Evolutionary conservation across 1,140 invertebrate species (phyloP), one percentile per base, ranked within the genome.

Genomic region (Rhagoletis zephyria): DNA sequence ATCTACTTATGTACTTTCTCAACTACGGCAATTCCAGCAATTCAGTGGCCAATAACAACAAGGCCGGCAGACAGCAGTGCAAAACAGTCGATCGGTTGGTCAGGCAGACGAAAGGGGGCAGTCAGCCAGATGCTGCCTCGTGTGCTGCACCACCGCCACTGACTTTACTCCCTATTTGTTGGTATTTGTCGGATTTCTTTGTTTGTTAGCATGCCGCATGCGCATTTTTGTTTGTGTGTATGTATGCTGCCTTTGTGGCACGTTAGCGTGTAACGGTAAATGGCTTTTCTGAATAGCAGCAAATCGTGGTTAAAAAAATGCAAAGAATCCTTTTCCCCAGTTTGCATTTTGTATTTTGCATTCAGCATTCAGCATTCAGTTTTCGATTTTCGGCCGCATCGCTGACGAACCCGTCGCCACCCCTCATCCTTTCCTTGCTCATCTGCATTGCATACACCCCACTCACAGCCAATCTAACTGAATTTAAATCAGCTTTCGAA

Each of bases 191-290:
- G 2, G 70, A 16, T 74, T 67, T 67, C 64, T 67, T 67, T 67
- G 64, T 67, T 42, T 67, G 40, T 6, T 30, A 30, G 30, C 40
- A 40, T 30, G 10, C 64, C 64, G 42, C 5, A 74, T 74, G 10
- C 16, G 12, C 9, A 14, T 63, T 1, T n/a, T 2, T 45, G 40
- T 45, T 42, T 48, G 14, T 48, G 3, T 70, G 40, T 16, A 48
- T 51, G 14, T 4, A 6, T 48, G 42, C 16, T 45, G 70, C 70
- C 14, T 74, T 65, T 48, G 64, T 65, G 85, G 60, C 60, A 64
- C 85, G 70, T 74, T 56, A 87, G 89, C 89, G 87, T 89, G 89
- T 89, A 88, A 91, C 90, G 89, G 90, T 90, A 91, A 91, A 90
- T 90, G 89, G 89, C 90, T 90, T 91, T 89, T 89, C 88, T 90